These are phyloP conservation scores for Leptinotarsa tumamoca DNA, from an alignment of 2,888 invertebrate genomes.

Conservation along the genomic window DNA sequence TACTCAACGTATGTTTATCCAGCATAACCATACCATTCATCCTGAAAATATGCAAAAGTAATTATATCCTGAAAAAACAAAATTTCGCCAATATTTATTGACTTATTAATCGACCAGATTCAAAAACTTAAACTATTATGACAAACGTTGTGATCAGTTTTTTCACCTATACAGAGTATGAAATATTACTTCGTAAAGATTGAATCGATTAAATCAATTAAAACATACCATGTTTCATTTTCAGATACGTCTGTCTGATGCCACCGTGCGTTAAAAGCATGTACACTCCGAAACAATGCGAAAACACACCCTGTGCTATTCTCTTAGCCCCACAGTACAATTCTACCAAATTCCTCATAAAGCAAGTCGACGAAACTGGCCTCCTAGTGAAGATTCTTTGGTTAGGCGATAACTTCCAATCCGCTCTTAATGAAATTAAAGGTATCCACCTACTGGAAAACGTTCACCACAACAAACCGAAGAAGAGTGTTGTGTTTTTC, in stretches of 20 bases:
- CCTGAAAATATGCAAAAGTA: too few species aligned
- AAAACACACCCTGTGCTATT: constrained; percentile 63
- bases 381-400: constrained; percentile 77
- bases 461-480: constrained; percentile 43
- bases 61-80: too few species aligned
- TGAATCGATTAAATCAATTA: too few species aligned
- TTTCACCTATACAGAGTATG: too few species aligned
- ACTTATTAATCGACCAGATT: too few species aligned
- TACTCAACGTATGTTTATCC: too few species aligned
- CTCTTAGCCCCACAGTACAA: constrained; percentile 69
- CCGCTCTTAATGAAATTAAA: constrained; percentile 63
- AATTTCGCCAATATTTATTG: too few species aligned
- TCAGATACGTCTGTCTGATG: constrained; percentile 66
- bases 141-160: too few species aligned
- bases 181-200: too few species aligned
- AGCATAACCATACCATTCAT: too few species aligned
- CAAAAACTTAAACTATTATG: too few species aligned
- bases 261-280: constrained; percentile 69
- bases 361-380: constrained; percentile 72
- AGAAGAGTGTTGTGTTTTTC: constrained; percentile 69
- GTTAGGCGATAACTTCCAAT: constrained; percentile 73
- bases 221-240: constrained; percentile 41
- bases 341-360: constrained; percentile 70
- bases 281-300: constrained; percentile 72
- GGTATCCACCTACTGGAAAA: constrained; percentile 51